Base-by-base conservation (phyloP, 2,888 invertebrate species). In the Ophion ventricosus region DNA sequence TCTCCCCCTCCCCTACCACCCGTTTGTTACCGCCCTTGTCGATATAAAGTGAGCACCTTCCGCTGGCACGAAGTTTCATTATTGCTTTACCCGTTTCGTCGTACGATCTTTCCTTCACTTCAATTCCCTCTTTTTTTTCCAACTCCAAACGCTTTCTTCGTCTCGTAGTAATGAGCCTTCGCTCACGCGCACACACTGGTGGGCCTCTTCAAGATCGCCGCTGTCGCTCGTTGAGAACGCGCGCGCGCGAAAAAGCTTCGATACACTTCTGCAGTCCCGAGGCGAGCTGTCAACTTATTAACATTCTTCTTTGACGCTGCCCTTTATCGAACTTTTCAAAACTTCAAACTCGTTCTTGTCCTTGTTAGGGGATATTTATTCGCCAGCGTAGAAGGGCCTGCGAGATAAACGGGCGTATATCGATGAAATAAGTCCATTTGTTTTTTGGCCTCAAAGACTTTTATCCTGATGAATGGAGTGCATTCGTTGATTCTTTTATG, bases 31-130 rank as follows among this genome's bases (percentile, higher is more conserved):
- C 85, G 85, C 90, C 89, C 91, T 90, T 89, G 90, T 91, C 91
- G 90, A 91, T 91, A 82, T 82, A 90, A 90, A 90, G 89, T 88
- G 89, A 90, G 89, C 89, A 90, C 89, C 89, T 91, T 90, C 87
- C 35, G 8, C 90, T 88, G 89, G 88, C 87, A 87, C 87, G 87
- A 87, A 89, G 90, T 90, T 90, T 90, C 91, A 90, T 89, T 90
- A 90, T 91, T 91, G 88, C 90, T 88, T 90, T 89, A 87, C 89
- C 84, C 86, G 81, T 85, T 80, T 85, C 81, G 73, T 73, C 72
- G 77, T 83, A 79, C 76, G 49, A 10, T 75, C 64, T 35, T 35
- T 79, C 61, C 67, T 79, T 69, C 56, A 49, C 43, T 66, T 29
- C 57, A 57, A 59, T 79, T 61, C 63, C 77, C 75, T 78, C 78